Percentiles rank a stretch among this genome's conserved stretches.
Evolutionary conservation across 2,113 vertebrate genomes (phyloP).

Genomic region (Ciconia maguari): DNA sequence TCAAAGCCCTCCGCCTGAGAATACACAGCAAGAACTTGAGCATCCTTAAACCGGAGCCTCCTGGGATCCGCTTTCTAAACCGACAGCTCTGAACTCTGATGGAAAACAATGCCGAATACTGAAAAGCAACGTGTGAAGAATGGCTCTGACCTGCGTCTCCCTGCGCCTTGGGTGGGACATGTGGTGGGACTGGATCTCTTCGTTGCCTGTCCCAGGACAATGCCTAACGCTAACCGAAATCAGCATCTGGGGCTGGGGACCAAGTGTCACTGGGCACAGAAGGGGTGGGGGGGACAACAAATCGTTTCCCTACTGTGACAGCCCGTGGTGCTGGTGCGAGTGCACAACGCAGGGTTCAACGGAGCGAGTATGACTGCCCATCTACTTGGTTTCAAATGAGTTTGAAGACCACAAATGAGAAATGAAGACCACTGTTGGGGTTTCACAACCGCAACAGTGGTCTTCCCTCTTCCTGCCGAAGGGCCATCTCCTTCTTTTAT

Average conservation of each 20-base stretch:
- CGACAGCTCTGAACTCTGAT: not conserved
- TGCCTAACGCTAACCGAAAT: not conserved
- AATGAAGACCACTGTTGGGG: too few species aligned
- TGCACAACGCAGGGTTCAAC: accelerated
- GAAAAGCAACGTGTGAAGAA: not conserved
- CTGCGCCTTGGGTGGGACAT: not conserved
- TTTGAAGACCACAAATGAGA: too few species aligned
- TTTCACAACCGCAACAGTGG: not conserved
- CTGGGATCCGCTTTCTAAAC: conserved; percentile 29
- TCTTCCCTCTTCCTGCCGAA: not conserved
- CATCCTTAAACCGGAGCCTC: conserved; percentile 24
- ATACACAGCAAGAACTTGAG: conserved; percentile 39
- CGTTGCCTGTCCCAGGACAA: not conserved
- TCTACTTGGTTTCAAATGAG: not conserved
- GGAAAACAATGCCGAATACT: not conserved
- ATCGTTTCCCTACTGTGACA: not conserved
- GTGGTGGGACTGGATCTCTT: not conserved
- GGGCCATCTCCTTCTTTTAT: not conserved
- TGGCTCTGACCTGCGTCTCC: not conserved
- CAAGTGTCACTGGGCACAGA: not conserved
- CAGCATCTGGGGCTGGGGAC: not conserved
- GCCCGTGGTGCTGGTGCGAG: not conserved
- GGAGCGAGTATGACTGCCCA: not conserved
- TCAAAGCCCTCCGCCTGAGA: conserved; percentile 43
- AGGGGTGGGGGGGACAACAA: not conserved